Conservation (phyloP, 2,113 vertebrate genomes). For the Hemicordylus capensis region DNA sequence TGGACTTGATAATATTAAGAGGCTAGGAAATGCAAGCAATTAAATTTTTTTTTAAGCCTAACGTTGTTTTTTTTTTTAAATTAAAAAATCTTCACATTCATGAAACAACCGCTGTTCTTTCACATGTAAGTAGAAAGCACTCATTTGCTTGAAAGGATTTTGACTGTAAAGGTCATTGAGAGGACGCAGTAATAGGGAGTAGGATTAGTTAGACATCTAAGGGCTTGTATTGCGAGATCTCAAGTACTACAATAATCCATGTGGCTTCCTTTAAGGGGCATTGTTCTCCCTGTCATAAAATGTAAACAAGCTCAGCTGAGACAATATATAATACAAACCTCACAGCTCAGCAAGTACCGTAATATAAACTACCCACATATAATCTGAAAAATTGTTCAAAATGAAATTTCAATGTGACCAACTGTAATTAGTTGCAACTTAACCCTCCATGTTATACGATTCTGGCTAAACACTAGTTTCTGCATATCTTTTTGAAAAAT, state of each 20-base stretch:
- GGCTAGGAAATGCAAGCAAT: neutral
- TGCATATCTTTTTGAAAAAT: too few relatives aligned
- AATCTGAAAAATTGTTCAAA: too few relatives aligned
- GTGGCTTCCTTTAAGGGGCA: neutral
- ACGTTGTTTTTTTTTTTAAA: neutral
- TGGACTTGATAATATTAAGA: neutral
- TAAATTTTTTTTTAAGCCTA: neutral
- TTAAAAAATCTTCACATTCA: neutral
- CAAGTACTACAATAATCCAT: neutral
- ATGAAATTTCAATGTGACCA: neutral
- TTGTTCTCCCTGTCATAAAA: neutral
- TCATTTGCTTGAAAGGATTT: neutral
- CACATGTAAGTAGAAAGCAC: neutral
- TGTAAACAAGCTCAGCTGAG: neutral
- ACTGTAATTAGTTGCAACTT: neutral
- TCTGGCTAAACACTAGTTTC: neutral
- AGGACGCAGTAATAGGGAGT: neutral
- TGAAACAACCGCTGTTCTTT: neutral
- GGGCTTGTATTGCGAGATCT: neutral
- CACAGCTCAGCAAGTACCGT: neutral
- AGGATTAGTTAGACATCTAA: neutral
- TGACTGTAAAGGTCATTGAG: neutral
- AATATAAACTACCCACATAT: too few relatives aligned
- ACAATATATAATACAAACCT: neutral
- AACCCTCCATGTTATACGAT: neutral